Conservation (phyloP, 2,888 invertebrate species). For the Eilema sororculum region DNA sequence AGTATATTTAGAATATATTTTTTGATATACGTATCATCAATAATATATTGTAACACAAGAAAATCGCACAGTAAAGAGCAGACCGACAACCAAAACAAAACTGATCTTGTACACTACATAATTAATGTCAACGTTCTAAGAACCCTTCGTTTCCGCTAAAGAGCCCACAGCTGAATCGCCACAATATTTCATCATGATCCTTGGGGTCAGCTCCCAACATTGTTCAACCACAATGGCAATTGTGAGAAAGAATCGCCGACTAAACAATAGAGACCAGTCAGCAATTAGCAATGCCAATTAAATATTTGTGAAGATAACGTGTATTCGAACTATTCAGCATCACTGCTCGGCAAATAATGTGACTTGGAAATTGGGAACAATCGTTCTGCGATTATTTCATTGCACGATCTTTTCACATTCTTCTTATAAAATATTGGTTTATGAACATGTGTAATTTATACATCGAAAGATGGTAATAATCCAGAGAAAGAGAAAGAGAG, state of each 20-base stretch:
- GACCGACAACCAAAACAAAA: background rate
- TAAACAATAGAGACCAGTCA: conserved; percentile 77
- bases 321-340: conserved; percentile 61
- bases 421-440: no score
- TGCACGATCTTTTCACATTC: no score
- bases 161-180: conserved; percentile 51
- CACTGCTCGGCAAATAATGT: conserved; percentile 59
- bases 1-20: background rate
- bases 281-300: conserved; percentile 83
- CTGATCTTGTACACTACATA: conserved; percentile 30
- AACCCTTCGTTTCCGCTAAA: conserved; percentile 61
- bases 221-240: conserved; percentile 83
- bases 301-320: conserved; percentile 73
- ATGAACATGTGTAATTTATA: no score
- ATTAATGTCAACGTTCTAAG: conserved; percentile 57
- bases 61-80: background rate
- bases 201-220: conserved; percentile 85
- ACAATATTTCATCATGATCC: conserved; percentile 71
- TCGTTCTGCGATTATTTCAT: no score
- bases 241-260: conserved; percentile 80
- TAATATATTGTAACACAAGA: background rate
- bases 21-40: background rate
- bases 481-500: no score
- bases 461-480: no score
- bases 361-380: conserved; percentile 51